Conservation (phyloP, 1,140 invertebrate genomes). For the Psix sp. region DNA sequence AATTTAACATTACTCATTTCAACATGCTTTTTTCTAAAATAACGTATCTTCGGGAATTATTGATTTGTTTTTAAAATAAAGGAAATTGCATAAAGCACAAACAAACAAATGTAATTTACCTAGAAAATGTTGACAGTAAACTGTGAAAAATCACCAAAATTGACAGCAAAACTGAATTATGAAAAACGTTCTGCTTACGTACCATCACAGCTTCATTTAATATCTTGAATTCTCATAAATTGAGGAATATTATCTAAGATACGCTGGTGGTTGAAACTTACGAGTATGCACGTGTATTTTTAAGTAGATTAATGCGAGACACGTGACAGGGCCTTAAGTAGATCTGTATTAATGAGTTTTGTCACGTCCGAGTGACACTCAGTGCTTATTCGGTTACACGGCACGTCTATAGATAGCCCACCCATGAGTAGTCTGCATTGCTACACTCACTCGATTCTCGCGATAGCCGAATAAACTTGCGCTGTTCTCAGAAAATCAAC, state of each 20-base stretch:
- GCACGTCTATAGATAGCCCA: conserved; percentile 75
- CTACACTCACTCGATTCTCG: conserved; percentile 63
- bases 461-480: conserved; percentile 58
- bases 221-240: conserved; percentile 46
- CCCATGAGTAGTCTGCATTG: conserved; percentile 70
- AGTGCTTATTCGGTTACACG: conserved; percentile 74
- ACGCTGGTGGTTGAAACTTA: conserved; percentile 45
- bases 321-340: conserved; percentile 75
- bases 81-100: too few relatives aligned
- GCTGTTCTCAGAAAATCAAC: conserved; percentile 51
- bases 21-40: too few relatives aligned
- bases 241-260: conserved; percentile 58
- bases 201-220: conserved; percentile 18
- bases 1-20: too few relatives aligned
- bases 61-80: too few relatives aligned
- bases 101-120: too few relatives aligned
- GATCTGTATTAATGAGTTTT: conserved; percentile 78
- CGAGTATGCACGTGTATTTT: conserved; percentile 69
- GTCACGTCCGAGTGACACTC: conserved; percentile 75
- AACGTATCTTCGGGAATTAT: too few relatives aligned
- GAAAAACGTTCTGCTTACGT: background rate
- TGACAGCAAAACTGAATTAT: too few relatives aligned
- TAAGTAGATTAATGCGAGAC: conserved; percentile 76
- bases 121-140: too few relatives aligned
- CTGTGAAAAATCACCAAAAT: too few relatives aligned